Evolutionary conservation across 2,113 vertebrate species (phyloP).

Genomic region (Psammodynastes pulverulentus): DNA sequence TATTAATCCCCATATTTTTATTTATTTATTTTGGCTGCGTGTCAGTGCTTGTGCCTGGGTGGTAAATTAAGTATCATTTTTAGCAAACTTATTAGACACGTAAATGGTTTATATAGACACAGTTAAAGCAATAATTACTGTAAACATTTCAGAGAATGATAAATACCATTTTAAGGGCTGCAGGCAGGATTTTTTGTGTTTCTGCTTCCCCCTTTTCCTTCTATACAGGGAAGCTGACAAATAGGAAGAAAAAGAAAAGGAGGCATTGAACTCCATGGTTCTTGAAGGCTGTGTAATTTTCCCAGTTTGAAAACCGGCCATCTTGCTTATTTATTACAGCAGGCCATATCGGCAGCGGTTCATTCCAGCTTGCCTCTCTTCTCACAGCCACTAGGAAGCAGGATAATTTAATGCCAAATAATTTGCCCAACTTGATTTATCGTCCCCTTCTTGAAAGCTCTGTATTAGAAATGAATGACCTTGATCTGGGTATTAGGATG

Average conservation of each 20-base stretch:
- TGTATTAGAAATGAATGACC: constrained; percentile 60
- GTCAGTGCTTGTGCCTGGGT: not conserved
- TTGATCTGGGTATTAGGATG: constrained; percentile 65
- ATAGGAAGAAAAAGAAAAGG: constrained; percentile 1
- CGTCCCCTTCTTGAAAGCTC: constrained; percentile 47
- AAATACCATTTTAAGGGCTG: constrained; percentile 41
- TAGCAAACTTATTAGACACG: constrained; percentile 30
- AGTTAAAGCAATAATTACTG: constrained; percentile 47
- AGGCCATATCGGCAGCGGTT: constrained; percentile 50
- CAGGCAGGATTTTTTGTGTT: constrained; percentile 7
- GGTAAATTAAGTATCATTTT: constrained; percentile 40
- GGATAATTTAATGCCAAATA: constrained; percentile 61
- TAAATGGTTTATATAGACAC: constrained; percentile 40
- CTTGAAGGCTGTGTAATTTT: constrained; percentile 59
- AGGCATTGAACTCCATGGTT: constrained; percentile 46
- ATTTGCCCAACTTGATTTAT: constrained; percentile 70
- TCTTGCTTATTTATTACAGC: constrained; percentile 65
- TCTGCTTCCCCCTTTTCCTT: constrained; percentile 26
- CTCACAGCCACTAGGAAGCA: constrained; percentile 54
- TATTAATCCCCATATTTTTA: constrained; percentile 5
- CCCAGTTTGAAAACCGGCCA: constrained; percentile 57
- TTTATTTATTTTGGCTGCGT: not conserved
- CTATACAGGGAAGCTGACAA: constrained; percentile 18
- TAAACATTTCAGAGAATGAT: constrained; percentile 37
- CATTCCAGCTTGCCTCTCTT: constrained; percentile 39